Conservation (phyloP, 2,113 vertebrate species). For the Labrus mixtus region DNA sequence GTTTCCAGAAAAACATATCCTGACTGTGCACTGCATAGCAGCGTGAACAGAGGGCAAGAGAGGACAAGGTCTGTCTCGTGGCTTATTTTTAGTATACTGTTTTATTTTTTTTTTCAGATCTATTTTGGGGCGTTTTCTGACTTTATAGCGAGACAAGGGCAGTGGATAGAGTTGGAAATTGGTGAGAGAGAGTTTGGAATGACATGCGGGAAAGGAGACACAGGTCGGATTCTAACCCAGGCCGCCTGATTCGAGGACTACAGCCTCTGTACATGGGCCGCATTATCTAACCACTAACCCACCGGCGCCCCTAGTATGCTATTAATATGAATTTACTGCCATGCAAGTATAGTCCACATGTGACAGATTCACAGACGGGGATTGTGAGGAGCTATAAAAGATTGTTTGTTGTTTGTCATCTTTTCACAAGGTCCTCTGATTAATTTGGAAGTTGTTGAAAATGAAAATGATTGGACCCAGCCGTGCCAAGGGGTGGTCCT, state of each 20-base stretch:
- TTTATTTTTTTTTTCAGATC: no score
- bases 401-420: background rate
- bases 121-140: no score
- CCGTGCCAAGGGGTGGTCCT: slow-evolving; percentile 31
- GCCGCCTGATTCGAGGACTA: no score
- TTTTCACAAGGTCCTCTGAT: slow-evolving; percentile 27
- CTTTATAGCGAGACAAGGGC: no score
- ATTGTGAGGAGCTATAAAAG: slow-evolving; percentile 37
- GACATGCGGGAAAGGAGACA: no score
- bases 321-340: slow-evolving; percentile 17
- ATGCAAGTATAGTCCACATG: slow-evolving; percentile 17
- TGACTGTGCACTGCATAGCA: slow-evolving; percentile 33
- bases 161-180: no score
- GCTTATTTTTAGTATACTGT: background rate
- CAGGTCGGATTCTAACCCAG: no score
- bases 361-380: slow-evolving; percentile 42
- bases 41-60: slow-evolving; percentile 47
- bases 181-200: no score
- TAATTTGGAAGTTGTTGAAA: slow-evolving; percentile 46
- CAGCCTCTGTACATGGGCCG: no score
- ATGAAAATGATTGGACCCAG: slow-evolving; percentile 47
- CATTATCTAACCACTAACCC: no score
- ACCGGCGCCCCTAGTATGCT: background rate
- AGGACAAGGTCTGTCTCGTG: slow-evolving; percentile 51
- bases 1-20: slow-evolving; percentile 50